A percentile compares a stretch with the other conserved stretches of the same genome.
Conservation (phyloP, 2,888 invertebrate genomes). For the Dryococelus australis region DNA sequence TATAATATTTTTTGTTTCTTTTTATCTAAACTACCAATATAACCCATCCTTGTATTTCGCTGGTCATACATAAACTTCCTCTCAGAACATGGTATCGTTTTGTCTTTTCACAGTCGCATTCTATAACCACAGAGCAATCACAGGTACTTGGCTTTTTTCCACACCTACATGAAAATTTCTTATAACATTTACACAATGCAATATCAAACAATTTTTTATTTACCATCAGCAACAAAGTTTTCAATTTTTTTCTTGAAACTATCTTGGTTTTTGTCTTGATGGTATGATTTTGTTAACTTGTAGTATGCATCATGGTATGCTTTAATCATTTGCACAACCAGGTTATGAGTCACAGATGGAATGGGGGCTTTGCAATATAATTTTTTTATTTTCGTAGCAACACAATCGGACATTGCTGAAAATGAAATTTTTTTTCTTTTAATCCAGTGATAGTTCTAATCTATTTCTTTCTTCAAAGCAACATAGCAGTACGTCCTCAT, state of each 20-base stretch:
- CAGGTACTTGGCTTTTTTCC: background rate
- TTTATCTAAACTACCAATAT: background rate
- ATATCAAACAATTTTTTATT: background rate
- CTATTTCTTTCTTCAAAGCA: conserved; percentile 3
- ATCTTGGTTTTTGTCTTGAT: background rate
- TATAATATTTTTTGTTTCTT: background rate
- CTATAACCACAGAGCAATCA: background rate
- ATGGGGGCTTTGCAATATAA: background rate
- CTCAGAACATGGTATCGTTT: background rate
- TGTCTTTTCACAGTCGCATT: background rate
- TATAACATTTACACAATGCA: background rate
- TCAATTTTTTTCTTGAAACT: background rate
- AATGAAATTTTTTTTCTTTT: background rate
- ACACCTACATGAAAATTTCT: background rate
- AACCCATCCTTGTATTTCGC: background rate
- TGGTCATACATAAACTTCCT: background rate
- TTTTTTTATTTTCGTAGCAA: no score
- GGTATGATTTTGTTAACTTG: background rate
- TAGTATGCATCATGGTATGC: background rate
- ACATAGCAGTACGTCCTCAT: background rate
- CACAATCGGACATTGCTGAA: no score
- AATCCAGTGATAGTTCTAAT: background rate
- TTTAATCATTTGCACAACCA: background rate
- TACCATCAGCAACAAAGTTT: background rate
- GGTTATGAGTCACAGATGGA: background rate